phyloP scores from a whole-genome alignment of 2,888 invertebrate species.

The Eucriotettix oculatus region DNA sequence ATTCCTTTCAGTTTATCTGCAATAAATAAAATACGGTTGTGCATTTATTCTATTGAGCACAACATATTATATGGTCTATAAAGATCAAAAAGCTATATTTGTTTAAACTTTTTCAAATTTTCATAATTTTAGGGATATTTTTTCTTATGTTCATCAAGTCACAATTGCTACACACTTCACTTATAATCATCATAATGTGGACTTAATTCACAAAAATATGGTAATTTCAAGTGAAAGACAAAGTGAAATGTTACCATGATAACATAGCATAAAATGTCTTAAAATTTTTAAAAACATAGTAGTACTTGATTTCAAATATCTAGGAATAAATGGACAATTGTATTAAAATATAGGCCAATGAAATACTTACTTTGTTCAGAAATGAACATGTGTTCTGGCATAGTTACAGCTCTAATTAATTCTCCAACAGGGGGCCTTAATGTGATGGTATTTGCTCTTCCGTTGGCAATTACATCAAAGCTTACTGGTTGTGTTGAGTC shows the following conservation, averaged over 20 bases:
- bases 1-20: slow-evolving; percentile 65
- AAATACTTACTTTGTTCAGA: slow-evolving; percentile 41
- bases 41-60: too few species aligned
- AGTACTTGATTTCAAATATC: not conserved
- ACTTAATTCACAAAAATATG: too few species aligned
- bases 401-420: slow-evolving; percentile 60
- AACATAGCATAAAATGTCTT: not conserved
- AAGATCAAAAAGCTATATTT: too few species aligned
- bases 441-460: slow-evolving; percentile 22
- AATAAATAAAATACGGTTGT: not conserved
- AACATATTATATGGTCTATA: too few species aligned
- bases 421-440: slow-evolving; percentile 78
- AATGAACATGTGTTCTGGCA: slow-evolving; percentile 53
- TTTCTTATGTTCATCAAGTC: too few species aligned
- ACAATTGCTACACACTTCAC: too few species aligned
- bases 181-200: too few species aligned
- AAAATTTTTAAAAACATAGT: not conserved
- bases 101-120: too few species aligned
- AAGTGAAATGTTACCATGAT: too few species aligned
- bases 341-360: not conserved
- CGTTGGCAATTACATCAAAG: slow-evolving; percentile 40
- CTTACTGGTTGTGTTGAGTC: slow-evolving; percentile 80
- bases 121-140: too few species aligned
- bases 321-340: not conserved
- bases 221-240: too few species aligned